Percentiles rank a stretch among this genome's conserved stretches.
Conservation (phyloP, 2,113 vertebrate genomes). For the Caranx melampygus region DNA sequence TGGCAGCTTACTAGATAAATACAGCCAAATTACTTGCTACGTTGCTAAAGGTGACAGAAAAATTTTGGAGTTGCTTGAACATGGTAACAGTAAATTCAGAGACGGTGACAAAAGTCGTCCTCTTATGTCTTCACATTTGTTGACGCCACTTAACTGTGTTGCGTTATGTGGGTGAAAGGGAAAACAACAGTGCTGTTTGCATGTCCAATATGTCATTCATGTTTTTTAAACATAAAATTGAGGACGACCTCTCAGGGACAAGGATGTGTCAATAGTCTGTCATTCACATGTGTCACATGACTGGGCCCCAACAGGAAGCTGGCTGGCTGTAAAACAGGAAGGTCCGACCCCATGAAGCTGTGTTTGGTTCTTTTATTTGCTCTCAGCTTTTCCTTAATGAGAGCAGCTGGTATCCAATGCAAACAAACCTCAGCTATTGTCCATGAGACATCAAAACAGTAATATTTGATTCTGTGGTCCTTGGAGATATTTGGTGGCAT, state of each 20-base stretch:
- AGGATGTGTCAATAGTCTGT: conserved; percentile 27
- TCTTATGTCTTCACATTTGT: conserved; percentile 9
- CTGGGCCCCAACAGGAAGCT: conserved; percentile 49
- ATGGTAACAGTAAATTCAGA: conserved; percentile 11
- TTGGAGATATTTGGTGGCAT: conserved; percentile 50
- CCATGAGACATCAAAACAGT: conserved; percentile 41
- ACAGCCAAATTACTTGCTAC: conserved; percentile 31
- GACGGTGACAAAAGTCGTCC: neutral
- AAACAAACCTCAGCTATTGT: conserved; percentile 41
- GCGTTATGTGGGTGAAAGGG: neutral
- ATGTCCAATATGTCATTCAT: conserved; percentile 8
- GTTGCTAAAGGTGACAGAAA: neutral
- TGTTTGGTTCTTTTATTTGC: conserved; percentile 38
- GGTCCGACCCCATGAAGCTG: conserved; percentile 23
- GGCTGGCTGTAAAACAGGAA: conserved; percentile 60
- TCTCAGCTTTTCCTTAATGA: conserved; percentile 43
- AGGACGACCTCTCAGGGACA: conserved; percentile 25
- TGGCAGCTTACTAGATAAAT: conserved; percentile 46
- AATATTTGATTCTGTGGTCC: conserved; percentile 38
- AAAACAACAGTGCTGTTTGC: conserved; percentile 23
- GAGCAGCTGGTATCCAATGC: conserved; percentile 44
- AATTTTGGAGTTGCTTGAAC: conserved; percentile 4
- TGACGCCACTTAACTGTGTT: neutral
- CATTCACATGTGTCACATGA: conserved; percentile 16
- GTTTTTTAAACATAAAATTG: neutral